Percentiles rank a stretch among this genome's conserved stretches.
These are phyloP conservation scores for Elmis aenea DNA, from an alignment of 2,888 invertebrate genomes.

Conservation along the genomic window DNA sequence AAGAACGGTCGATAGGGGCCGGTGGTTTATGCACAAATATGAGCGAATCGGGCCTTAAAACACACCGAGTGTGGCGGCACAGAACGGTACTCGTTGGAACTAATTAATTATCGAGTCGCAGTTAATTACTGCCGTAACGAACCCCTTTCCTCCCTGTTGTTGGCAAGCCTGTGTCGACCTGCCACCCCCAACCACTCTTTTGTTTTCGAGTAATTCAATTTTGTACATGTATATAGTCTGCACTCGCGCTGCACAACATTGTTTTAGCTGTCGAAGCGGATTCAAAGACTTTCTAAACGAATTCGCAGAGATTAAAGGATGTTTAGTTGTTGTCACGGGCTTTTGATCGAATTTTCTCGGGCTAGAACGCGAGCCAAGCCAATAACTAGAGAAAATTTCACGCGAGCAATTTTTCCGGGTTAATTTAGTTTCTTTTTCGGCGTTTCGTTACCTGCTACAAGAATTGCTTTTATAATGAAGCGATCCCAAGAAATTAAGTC, in stretches of 20 bases:
- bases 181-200: slow-evolving; percentile 27
- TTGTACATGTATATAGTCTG: slow-evolving; percentile 36
- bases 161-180: slow-evolving; percentile 32
- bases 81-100: slow-evolving; percentile 43
- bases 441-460: no score
- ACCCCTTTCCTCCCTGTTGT: slow-evolving; percentile 33
- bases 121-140: slow-evolving; percentile 46
- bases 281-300: background rate
- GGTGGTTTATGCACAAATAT: slow-evolving; percentile 17
- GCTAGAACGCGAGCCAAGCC: no score
- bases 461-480: no score
- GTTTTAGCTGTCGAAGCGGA: slow-evolving; percentile 16
- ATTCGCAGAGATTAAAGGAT: no score
- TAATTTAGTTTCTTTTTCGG: no score
- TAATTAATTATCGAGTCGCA: slow-evolving; percentile 47
- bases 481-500: slow-evolving; percentile 46
- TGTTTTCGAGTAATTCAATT: slow-evolving; percentile 45
- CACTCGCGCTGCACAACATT: slow-evolving; percentile 20
- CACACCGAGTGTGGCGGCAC: slow-evolving; percentile 23
- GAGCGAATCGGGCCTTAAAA: slow-evolving; percentile 26
- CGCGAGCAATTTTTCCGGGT: no score
- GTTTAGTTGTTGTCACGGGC: no score
- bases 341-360: no score
- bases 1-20: slow-evolving; percentile 13
- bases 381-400: no score